Conservation (phyloP, 2,113 vertebrate species). For the Rhabdornis inornatus region DNA sequence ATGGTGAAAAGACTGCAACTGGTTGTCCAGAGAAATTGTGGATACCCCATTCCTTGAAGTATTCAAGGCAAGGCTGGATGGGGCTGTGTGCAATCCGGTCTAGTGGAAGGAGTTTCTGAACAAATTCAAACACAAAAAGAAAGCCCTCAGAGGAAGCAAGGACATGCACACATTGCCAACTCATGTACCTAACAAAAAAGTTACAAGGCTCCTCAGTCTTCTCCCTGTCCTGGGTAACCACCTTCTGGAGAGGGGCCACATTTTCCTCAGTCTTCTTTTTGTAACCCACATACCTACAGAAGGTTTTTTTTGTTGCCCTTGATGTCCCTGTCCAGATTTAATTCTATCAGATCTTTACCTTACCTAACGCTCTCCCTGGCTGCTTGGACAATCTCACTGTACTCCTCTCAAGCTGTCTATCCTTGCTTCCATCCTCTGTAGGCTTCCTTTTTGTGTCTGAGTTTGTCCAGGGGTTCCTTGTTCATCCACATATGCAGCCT, state of each 20-base stretch:
- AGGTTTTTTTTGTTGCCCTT: neutral
- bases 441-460: neutral
- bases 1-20: neutral
- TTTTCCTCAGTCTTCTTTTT: neutral
- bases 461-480: neutral
- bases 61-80: neutral
- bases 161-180: accelerated
- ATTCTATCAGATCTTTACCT: neutral
- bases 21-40: neutral
- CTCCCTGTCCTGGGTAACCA: neutral
- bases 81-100: neutral
- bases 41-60: neutral
- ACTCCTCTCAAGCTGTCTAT: neutral
- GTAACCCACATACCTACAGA: neutral
- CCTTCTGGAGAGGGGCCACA: neutral
- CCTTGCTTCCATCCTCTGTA: neutral
- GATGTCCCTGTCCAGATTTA: neutral
- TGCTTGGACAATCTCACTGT: neutral
- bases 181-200: neutral
- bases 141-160: neutral
- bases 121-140: neutral
- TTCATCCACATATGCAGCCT: neutral
- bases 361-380: neutral
- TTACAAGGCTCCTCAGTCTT: neutral
- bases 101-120: neutral